Conservation (phyloP, 2,113 vertebrate genomes). For the Archocentrus centrarchus region DNA sequence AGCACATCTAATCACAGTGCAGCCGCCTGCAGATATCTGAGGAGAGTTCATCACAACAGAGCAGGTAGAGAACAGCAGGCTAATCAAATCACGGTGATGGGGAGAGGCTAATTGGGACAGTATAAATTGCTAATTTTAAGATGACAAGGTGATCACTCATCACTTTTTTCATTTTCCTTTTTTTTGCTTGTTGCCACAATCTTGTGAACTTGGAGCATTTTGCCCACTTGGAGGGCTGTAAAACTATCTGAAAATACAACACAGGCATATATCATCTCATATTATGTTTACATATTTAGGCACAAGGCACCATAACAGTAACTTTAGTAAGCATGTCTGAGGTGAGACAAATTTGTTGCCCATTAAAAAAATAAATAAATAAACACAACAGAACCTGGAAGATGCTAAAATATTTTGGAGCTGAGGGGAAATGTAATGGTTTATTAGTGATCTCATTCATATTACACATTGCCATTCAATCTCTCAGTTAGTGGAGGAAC, state of each 20-base stretch:
- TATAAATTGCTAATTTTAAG: conserved; percentile 57
- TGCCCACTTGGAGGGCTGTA: neutral
- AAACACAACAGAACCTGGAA: neutral
- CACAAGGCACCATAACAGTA: neutral
- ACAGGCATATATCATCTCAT: neutral
- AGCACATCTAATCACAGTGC: conserved; percentile 51
- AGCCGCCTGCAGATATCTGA: conserved; percentile 55
- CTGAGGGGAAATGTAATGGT: neutral
- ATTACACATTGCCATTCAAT: neutral
- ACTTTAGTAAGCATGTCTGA: neutral
- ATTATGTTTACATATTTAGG: neutral
- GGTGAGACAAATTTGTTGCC: neutral
- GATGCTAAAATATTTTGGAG: neutral
- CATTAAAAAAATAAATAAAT: neutral
- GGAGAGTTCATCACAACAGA: conserved; percentile 62
- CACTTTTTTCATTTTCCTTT: neutral
- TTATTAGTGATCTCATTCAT: neutral
- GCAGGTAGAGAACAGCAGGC: conserved; percentile 59
- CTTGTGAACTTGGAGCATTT: neutral
- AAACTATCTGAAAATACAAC: conserved; percentile 6
- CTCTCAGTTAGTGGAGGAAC: neutral
- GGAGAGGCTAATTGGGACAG: conserved; percentile 57
- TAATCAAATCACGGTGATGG: conserved; percentile 67
- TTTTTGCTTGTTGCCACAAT: neutral
- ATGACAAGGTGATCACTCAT: conserved; percentile 42